Conservation (phyloP, 2,888 invertebrate species). For the Ochlodes sylvanus region DNA sequence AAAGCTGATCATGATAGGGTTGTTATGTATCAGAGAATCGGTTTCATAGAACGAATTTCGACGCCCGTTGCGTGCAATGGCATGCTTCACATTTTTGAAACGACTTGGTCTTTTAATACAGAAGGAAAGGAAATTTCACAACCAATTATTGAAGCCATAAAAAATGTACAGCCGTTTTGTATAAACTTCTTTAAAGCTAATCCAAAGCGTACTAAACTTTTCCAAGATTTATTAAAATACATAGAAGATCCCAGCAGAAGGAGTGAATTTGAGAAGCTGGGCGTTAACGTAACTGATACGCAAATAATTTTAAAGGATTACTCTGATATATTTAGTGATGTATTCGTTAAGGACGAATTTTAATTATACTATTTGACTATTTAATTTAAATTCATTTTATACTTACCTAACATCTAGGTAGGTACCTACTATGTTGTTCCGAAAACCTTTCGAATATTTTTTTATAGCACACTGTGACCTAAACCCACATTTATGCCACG, state of each 20-base stretch:
- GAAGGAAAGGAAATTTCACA: conserved; percentile 51
- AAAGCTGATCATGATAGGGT: conserved; percentile 52
- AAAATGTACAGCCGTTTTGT: conserved; percentile 63
- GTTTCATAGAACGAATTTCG: conserved; percentile 64
- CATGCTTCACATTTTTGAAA: conserved; percentile 60
- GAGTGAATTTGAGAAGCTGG: conserved; percentile 46
- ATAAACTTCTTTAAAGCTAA: conserved; percentile 49
- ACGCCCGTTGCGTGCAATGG: conserved; percentile 63
- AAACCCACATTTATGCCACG: no score
- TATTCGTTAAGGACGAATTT: conserved; percentile 59
- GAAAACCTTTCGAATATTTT: no score
- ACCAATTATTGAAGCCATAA: conserved; percentile 58
- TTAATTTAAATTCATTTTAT: no score
- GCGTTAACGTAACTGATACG: conserved; percentile 53
- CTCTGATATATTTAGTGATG: conserved; percentile 48
- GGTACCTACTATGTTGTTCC: no score
- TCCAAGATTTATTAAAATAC: conserved; percentile 53
- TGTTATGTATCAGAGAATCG: conserved; percentile 63
- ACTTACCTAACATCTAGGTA: no score
- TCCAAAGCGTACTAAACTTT: conserved; percentile 53
- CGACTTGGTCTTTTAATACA: conserved; percentile 50
- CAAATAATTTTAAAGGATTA: conserved; percentile 56
- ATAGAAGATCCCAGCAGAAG: conserved; percentile 50
- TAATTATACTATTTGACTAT: conserved; percentile 41
- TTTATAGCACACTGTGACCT: no score